A percentile compares a stretch with the other conserved stretches of the same genome.
These are phyloP conservation scores for Steromphala cineraria DNA, from an alignment of 2,888 invertebrate genomes.

Conservation along the genomic window DNA sequence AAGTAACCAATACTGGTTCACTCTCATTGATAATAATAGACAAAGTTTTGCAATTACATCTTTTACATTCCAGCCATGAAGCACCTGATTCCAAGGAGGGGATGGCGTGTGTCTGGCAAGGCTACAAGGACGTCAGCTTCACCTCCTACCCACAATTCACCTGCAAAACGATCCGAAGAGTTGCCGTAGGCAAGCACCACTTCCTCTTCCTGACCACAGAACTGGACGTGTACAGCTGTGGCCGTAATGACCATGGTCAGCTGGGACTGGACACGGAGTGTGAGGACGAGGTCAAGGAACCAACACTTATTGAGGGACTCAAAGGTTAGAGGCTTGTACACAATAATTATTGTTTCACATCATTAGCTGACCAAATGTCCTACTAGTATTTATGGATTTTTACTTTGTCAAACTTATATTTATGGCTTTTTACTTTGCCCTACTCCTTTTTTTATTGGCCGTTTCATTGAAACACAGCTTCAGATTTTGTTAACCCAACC, in stretches of 20 bases:
- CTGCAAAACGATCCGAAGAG: constrained; percentile 48
- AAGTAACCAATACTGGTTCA: too few relatives aligned
- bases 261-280: constrained; percentile 60
- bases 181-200: constrained; percentile 67
- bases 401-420: too few relatives aligned
- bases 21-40: too few relatives aligned
- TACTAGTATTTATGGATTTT: too few relatives aligned
- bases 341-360: neutral
- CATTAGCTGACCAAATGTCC: too few relatives aligned
- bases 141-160: constrained; percentile 53
- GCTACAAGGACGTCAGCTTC: constrained; percentile 55
- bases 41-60: neutral
- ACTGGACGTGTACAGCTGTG: constrained; percentile 65
- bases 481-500: too few relatives aligned
- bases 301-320: constrained; percentile 49
- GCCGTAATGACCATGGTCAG: constrained; percentile 69
- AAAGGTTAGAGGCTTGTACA: constrained; percentile 44
- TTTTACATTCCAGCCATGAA: constrained; percentile 41
- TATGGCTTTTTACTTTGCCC: too few relatives aligned
- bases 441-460: too few relatives aligned
- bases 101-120: constrained; percentile 61
- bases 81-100: constrained; percentile 43
- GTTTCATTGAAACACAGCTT: too few relatives aligned
- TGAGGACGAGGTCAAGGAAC: constrained; percentile 53
- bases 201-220: constrained; percentile 65